Evolutionary conservation across 2,797 vertebrate genomes (phyloP).

Genomic region (Pteropus rufus): DNA sequence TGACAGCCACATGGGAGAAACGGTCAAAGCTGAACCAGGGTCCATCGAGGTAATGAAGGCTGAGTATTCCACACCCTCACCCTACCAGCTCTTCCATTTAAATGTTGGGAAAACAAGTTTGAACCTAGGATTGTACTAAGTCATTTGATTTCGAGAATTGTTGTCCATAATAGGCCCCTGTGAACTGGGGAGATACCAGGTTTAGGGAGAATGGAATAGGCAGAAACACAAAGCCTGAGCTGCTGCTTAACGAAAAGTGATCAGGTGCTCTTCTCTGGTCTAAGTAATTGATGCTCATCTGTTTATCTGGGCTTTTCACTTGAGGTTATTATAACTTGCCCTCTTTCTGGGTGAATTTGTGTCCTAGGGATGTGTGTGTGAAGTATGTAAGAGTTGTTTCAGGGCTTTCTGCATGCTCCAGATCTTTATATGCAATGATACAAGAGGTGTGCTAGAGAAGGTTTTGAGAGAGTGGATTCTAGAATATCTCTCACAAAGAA

Average conservation of each 20-base stretch:
- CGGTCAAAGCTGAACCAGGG: conserved; percentile 86
- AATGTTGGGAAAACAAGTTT: neutral
- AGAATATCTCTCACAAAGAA: neutral
- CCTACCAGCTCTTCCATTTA: neutral
- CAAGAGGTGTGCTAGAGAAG: neutral
- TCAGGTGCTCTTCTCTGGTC: neutral
- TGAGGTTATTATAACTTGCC: neutral
- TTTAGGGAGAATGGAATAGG: neutral
- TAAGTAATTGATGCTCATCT: neutral
- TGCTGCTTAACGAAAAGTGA: neutral
- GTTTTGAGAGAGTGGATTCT: fast-evolving
- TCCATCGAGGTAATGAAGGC: conserved; percentile 94
- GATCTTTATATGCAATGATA: neutral
- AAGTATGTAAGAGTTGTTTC: neutral
- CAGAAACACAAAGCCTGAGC: neutral
- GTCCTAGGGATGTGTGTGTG: neutral
- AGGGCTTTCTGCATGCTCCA: neutral
- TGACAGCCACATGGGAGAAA: conserved; percentile 86
- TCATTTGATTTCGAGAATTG: neutral
- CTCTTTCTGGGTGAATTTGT: neutral
- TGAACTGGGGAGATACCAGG: neutral
- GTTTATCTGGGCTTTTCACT: neutral
- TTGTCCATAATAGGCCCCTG: neutral
- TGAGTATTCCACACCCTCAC: neutral
- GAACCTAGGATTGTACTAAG: neutral